Percentiles rank a stretch among this genome's conserved stretches.
Conservation (phyloP, 2,888 invertebrate species). For the Drosophila nigricruria region DNA sequence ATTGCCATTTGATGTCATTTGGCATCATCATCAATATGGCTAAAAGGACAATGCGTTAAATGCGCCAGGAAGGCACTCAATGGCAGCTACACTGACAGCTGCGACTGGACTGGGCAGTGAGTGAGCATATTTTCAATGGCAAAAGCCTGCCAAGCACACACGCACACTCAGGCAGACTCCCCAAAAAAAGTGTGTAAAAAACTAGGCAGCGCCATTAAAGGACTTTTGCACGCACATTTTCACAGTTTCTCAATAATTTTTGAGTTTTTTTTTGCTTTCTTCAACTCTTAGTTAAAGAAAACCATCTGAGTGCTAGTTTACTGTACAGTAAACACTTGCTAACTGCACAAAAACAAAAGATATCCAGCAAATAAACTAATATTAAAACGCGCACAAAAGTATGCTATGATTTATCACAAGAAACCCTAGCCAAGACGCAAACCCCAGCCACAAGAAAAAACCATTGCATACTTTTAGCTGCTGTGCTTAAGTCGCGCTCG, state of each 20-base stretch:
- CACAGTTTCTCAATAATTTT: constrained; percentile 53
- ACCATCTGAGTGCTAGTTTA: constrained; percentile 26
- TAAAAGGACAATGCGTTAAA: constrained; percentile 83
- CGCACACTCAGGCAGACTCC: background rate
- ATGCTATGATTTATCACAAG: constrained; percentile 55
- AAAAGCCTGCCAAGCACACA: constrained; percentile 47
- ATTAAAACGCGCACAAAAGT: constrained; percentile 43
- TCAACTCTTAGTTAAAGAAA: constrained; percentile 6
- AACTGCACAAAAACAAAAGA: constrained; percentile 6
- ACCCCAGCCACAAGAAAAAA: constrained; percentile 32
- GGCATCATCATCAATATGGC: constrained; percentile 81
- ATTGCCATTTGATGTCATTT: constrained; percentile 79
- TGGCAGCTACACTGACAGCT: constrained; percentile 4
- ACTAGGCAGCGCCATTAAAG: constrained; percentile 54
- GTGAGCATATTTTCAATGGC: constrained; percentile 70
- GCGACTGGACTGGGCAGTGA: constrained; percentile 60
- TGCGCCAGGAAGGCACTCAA: constrained; percentile 58
- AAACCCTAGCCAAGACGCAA: constrained; percentile 43
- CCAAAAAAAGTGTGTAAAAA: background rate
- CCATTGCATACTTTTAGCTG: constrained; percentile 59
- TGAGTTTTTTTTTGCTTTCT: background rate
- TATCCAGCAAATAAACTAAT: background rate
- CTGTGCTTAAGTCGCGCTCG: constrained; percentile 3
- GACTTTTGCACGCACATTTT: constrained; percentile 36
- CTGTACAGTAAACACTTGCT: constrained; percentile 39